These are phyloP conservation scores for Tetragonula carbonaria DNA, from an alignment of 2,888 invertebrate genomes.

Conservation along the genomic window DNA sequence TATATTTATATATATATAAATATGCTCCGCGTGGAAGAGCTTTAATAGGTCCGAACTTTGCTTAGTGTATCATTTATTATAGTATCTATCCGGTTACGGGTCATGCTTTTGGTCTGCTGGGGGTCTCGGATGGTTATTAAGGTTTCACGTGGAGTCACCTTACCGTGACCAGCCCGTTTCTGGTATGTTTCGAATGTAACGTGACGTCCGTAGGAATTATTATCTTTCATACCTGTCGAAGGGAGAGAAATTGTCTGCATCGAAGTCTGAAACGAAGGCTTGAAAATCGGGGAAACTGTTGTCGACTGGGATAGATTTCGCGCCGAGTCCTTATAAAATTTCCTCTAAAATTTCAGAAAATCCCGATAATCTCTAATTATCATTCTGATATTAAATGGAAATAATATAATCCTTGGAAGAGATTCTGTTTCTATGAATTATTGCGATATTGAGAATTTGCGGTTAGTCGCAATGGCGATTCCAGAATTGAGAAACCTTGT, in stretches of 20 bases:
- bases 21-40: conserved; percentile 48
- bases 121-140: conserved; percentile 75
- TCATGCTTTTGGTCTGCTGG: conserved; percentile 70
- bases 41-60: conserved; percentile 54
- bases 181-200: conserved; percentile 4
- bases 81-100: conserved; percentile 76
- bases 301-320: too few relatives aligned
- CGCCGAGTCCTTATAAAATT: background rate
- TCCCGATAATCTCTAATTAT: too few relatives aligned
- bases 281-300: too few relatives aligned
- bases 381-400: too few relatives aligned
- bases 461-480: background rate
- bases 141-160: conserved; percentile 75
- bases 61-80: conserved; percentile 66
- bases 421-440: too few relatives aligned
- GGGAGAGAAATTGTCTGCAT: background rate
- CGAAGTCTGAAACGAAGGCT: background rate
- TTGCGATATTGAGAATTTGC: background rate
- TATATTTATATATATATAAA: background rate
- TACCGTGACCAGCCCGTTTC: conserved; percentile 53
- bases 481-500: background rate
- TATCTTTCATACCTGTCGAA: background rate
- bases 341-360: background rate
- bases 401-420: too few relatives aligned
- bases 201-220: conserved; percentile 14